Evolutionary conservation across 2,797 vertebrate species (phyloP), one percentile per base, ranked within the genome.

Genomic region (Crax fasciolata): DNA sequence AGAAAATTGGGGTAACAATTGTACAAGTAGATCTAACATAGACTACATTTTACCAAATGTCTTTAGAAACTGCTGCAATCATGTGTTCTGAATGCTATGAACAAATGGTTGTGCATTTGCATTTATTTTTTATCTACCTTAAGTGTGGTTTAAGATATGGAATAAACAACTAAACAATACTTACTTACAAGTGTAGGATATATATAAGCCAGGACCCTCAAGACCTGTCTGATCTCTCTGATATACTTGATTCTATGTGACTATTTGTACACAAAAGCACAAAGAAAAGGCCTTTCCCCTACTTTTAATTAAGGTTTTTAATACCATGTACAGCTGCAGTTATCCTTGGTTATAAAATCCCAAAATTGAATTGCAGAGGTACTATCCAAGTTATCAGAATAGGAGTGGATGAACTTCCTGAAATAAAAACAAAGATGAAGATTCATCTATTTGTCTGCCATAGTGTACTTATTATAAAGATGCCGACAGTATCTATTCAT

Each of bases 371-470:
- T 27, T 81, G 49, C 80, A 71, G 1, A 3, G 55, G 30, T 32
- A 62, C 43, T 65, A 14, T 49, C 70, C 32, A 27, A 18, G 38
- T 44, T 83, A 25, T 24, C 27, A 57, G 49, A 76, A 79, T 1
- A 32, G 38, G 13, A 63, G 49, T 14, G 52, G 43, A 91, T 65
- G 43, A 73, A 80, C 51, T 83, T 80, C 41, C 61, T 27, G 57
- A 94, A 96, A 91, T 63, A 76, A 90, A 93, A 95, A n/a, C 75
- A 94, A 93, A 91, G 78, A 89, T 11, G 10, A 51, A 87, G 89
- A 89, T 72, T 78, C 87, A 95, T 91, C 88, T 87, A 70, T 68
- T 71, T 71, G 74, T 58, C 84, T 91, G 71, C 88, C 72, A 87
- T 0, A 0, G 74, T 43, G 65, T 49, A n/a, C 75, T 55, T 81